Conservation (phyloP, 2,113 vertebrate species). For the Ahaetulla prasina region DNA sequence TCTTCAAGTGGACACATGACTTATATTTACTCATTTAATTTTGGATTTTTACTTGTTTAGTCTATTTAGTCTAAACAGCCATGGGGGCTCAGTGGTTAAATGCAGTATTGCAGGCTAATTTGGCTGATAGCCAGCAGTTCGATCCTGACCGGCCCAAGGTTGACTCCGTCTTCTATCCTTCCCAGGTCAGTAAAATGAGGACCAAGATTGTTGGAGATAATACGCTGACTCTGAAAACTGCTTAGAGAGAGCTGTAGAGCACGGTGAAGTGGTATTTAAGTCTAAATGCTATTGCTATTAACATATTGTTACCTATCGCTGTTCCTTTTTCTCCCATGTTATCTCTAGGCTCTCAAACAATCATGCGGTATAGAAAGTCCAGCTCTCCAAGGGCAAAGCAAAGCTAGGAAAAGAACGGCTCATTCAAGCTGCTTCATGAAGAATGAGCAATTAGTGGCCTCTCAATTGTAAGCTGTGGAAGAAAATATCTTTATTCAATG, state of each 20-base stretch:
- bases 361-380: slow-evolving; percentile 18
- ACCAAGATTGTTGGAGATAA: not conserved
- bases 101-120: not conserved
- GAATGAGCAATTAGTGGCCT: slow-evolving; percentile 38
- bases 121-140: not conserved
- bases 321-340: not conserved
- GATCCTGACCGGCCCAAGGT: not conserved
- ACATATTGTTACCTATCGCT: not conserved
- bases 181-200: not conserved
- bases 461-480: not conserved
- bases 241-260: not conserved
- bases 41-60: not conserved
- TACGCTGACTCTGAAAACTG: not conserved
- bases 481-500: slow-evolving; percentile 45
- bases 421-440: slow-evolving; percentile 16
- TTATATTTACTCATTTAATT: not conserved
- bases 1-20: slow-evolving; percentile 13
- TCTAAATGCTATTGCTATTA: not conserved
- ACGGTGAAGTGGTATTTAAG: not conserved
- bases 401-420: not conserved
- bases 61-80: not conserved
- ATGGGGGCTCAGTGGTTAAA: not conserved
- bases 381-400: slow-evolving; percentile 18
- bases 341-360: not conserved
- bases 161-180: not conserved